Conservation (phyloP, 1,140 invertebrate species). For the Drosophila subpulchrella region DNA sequence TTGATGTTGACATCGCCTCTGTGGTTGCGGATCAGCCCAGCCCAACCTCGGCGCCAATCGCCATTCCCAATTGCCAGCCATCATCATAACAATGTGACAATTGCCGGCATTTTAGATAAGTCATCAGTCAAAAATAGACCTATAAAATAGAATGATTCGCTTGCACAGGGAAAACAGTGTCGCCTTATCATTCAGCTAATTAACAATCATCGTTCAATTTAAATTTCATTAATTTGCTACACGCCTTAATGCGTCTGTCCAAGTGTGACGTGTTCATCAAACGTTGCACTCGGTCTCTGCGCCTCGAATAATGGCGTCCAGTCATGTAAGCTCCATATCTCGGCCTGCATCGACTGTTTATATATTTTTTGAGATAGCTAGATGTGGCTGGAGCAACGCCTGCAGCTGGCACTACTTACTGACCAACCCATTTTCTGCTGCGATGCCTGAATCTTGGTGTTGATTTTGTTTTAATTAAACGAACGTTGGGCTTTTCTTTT, state of each 20-base stretch:
- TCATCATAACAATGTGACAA: slow-evolving; percentile 31
- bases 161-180: background rate
- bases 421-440: slow-evolving; percentile 56
- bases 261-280: slow-evolving; percentile 78
- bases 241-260: slow-evolving; percentile 56
- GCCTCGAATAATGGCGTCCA: slow-evolving; percentile 42
- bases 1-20: slow-evolving; percentile 62
- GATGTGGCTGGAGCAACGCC: slow-evolving; percentile 28
- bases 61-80: slow-evolving; percentile 15
- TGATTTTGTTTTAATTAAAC: slow-evolving; percentile 74
- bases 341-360: slow-evolving; percentile 17
- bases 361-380: slow-evolving; percentile 12
- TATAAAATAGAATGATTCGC: slow-evolving; percentile 16
- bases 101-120: slow-evolving; percentile 33
- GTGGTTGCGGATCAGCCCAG: slow-evolving; percentile 14
- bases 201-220: slow-evolving; percentile 38
- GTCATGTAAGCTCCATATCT: slow-evolving; percentile 40
- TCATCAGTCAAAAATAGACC: background rate
- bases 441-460: slow-evolving; percentile 36
- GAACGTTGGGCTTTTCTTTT: slow-evolving; percentile 43
- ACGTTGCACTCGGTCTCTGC: slow-evolving; percentile 61
- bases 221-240: slow-evolving; percentile 57
- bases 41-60: slow-evolving; percentile 7
- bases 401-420: slow-evolving; percentile 42
- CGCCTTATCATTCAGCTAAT: slow-evolving; percentile 45